These are phyloP conservation scores for Orientallactaga bullata DNA, from an alignment of 2,113 vertebrate genomes.

Conservation along the genomic window DNA sequence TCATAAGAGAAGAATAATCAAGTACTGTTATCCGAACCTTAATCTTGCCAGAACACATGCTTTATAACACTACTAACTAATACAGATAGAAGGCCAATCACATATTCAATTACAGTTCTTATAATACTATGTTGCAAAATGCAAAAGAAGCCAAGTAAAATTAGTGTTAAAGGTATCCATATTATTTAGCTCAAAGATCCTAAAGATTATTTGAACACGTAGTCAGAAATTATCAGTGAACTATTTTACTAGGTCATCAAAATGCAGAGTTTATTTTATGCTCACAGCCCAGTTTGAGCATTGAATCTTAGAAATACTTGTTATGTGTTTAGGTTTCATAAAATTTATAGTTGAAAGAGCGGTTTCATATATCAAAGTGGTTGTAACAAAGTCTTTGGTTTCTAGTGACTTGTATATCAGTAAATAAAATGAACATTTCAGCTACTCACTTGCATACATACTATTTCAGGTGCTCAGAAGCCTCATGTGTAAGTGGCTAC, in stretches of 20 bases:
- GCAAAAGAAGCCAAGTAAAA: not conserved
- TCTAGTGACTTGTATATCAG: not conserved
- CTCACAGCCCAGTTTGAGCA: not conserved
- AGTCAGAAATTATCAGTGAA: constrained; percentile 15
- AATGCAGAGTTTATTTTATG: not conserved
- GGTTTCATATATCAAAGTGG: not conserved
- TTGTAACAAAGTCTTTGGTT: not conserved
- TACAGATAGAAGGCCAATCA: not conserved
- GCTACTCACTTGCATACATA: not conserved
- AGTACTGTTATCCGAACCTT: too few species aligned
- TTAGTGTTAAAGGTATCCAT: constrained; percentile 1
- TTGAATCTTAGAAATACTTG: not conserved
- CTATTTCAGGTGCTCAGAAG: not conserved
- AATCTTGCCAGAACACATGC: not conserved
- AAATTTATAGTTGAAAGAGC: not conserved
- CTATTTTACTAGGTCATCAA: not conserved
- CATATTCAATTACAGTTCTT: not conserved
- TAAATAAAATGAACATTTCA: not conserved
- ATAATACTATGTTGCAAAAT: not conserved
- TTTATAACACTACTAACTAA: not conserved
- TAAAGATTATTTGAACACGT: not conserved
- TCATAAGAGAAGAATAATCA: too few species aligned
- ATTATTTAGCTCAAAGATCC: not conserved
- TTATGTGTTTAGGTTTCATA: not conserved
- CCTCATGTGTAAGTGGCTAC: not conserved